Conservation (phyloP, 2,888 invertebrate genomes). For the Phlogophora meticulosa region DNA sequence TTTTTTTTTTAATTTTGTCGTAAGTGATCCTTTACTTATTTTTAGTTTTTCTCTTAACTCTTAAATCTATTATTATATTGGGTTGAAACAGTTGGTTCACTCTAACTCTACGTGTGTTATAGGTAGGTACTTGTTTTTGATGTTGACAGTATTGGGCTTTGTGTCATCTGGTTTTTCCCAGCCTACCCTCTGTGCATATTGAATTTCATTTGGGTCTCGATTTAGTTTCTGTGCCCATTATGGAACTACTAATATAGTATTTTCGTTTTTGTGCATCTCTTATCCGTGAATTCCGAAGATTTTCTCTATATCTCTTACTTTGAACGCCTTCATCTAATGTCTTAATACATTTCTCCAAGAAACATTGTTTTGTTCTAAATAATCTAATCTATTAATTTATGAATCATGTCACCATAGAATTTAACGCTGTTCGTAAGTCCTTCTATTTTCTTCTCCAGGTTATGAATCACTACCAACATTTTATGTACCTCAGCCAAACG, state of each 20-base stretch:
- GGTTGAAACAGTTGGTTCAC: too few species aligned
- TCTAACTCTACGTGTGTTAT: too few species aligned
- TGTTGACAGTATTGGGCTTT: too few species aligned
- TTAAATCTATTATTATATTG: too few species aligned
- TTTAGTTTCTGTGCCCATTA: not conserved
- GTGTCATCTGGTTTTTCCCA: not conserved
- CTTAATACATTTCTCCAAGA: not conserved
- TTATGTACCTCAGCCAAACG: slow-evolving; percentile 1
- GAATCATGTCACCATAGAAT: slow-evolving; percentile 19
- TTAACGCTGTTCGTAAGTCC: slow-evolving; percentile 8
- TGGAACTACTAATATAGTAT: not conserved
- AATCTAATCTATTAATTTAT: slow-evolving; percentile 5
- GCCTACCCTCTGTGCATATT: not conserved
- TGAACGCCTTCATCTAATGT: not conserved
- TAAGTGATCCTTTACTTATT: too few species aligned
- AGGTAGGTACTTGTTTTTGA: too few species aligned
- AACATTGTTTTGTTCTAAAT: slow-evolving; percentile 15
- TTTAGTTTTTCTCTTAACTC: too few species aligned
- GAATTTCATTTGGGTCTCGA: not conserved
- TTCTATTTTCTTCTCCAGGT: not conserved
- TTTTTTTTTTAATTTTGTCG: too few species aligned
- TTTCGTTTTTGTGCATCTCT: not conserved
- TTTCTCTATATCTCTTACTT: too few species aligned
- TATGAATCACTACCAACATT: slow-evolving; percentile 9
- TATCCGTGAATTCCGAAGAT: too few species aligned